Evolutionary conservation across 37 sponge, comb jelly and placozoan species (phyloP), one percentile per base, ranked within the genome.

Genomic region (Bolinopsis microptera): DNA sequence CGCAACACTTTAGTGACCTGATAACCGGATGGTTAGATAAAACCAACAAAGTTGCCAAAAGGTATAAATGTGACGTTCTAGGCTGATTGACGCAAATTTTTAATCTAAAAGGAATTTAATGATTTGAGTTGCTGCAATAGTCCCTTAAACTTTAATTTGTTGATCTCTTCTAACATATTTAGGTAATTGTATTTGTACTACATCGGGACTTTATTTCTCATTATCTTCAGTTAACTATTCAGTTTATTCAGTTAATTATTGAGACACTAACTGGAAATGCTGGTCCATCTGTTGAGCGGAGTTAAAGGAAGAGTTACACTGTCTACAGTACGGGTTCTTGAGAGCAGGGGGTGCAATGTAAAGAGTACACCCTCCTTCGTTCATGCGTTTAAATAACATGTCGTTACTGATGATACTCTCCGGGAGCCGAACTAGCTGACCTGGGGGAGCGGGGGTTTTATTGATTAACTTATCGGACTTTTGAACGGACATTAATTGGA

Each of bases 181-280:
- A n/a, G n/a, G n/a, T n/a, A n/a, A n/a, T n/a, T n/a, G n/a, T n/a
- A n/a, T n/a, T n/a, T n/a, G n/a, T n/a, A n/a, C n/a, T n/a, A n/a
- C n/a, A n/a, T n/a, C n/a, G n/a, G n/a, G n/a, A n/a, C n/a, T n/a
- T n/a, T n/a, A n/a, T n/a, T n/a, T n/a, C n/a, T n/a, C n/a, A n/a
- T n/a, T n/a, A n/a, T n/a, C n/a, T n/a, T n/a, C n/a, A n/a, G n/a
- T n/a, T n/a, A n/a, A n/a, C n/a, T n/a, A n/a, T n/a, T n/a, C n/a
- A n/a, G n/a, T n/a, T n/a, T n/a, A n/a, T n/a, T n/a, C n/a, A n/a
- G n/a, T n/a, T n/a, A n/a, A n/a, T n/a, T n/a, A n/a, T n/a, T n/a
- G n/a, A n/a, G n/a, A 77, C 1, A 77, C 80, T 35, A 22, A 77
- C 80, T 77, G 9, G 80, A 35, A 77, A 77, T 77, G 80, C 1